phyloP scores from a whole-genome alignment of 2,113 vertebrate species.

The Dipodomys stephensi region DNA sequence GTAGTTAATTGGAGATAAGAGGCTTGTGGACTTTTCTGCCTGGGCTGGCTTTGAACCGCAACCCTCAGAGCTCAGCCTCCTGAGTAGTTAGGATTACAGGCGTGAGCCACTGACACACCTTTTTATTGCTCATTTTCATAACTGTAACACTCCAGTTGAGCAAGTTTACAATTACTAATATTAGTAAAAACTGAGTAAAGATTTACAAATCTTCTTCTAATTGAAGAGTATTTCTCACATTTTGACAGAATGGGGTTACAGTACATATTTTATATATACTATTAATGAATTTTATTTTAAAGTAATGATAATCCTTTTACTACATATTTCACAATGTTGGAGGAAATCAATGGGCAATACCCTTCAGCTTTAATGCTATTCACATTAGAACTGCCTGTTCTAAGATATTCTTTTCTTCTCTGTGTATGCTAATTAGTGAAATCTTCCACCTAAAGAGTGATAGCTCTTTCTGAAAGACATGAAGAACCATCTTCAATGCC shows the following conservation, averaged over 20 bases:
- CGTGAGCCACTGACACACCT: background rate
- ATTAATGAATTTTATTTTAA: slow-evolving; percentile 42
- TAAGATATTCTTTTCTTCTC: background rate
- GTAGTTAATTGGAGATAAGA: too few relatives aligned
- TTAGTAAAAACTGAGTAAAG: slow-evolving; percentile 59
- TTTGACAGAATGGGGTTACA: slow-evolving; percentile 70
- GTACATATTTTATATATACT: background rate
- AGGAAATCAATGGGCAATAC: background rate
- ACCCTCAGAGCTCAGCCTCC: too few relatives aligned
- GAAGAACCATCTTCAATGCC: background rate
- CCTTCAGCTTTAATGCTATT: background rate
- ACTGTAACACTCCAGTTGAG: background rate
- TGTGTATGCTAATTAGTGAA: background rate
- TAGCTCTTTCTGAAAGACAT: slow-evolving; percentile 18
- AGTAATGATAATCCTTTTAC: background rate
- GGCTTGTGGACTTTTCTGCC: too few relatives aligned
- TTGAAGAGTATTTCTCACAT: background rate
- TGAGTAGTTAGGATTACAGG: too few relatives aligned
- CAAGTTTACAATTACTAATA: slow-evolving; percentile 31
- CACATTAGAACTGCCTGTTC: background rate
- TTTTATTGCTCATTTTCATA: slow-evolving; percentile 59
- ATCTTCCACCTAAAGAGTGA: background rate
- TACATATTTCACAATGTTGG: slow-evolving; percentile 23
- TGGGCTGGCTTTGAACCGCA: too few relatives aligned
- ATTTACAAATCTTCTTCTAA: slow-evolving; percentile 46